Evolutionary conservation across 2,888 invertebrate genomes (phyloP).

Genomic region (Megamerina dolium): DNA sequence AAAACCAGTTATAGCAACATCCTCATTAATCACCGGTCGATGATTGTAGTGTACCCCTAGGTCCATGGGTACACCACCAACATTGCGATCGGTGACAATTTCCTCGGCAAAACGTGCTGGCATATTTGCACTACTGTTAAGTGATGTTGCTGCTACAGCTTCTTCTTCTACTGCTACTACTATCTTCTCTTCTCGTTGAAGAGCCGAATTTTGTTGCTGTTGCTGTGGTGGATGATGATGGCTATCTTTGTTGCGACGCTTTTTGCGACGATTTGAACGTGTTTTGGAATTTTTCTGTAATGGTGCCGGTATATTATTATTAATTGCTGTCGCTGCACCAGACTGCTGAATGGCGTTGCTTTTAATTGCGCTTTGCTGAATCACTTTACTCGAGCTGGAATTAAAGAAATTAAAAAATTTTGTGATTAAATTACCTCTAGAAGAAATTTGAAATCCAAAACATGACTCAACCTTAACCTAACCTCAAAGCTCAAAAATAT

Average conservation of each 20-base stretch:
- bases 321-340: too few species aligned
- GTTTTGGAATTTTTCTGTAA: constrained; percentile 32
- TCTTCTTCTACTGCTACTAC: constrained; percentile 28
- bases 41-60: constrained; percentile 35
- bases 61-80: constrained; percentile 35
- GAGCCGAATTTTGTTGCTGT: constrained; percentile 26
- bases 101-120: constrained; percentile 62
- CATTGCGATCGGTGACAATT: constrained; percentile 42
- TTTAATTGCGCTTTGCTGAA: constrained; percentile 32
- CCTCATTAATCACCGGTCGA: constrained; percentile 51
- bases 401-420: too few species aligned
- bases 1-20: constrained; percentile 76
- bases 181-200: constrained; percentile 20
- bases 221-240: constrained; percentile 27
- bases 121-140: constrained; percentile 53
- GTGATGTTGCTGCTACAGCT: constrained; percentile 21
- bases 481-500: too few species aligned
- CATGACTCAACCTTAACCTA: too few species aligned
- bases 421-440: too few species aligned
- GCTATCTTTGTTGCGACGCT: constrained; percentile 38
- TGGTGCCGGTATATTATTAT: constrained; percentile 26
- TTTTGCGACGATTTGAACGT: constrained; percentile 39
- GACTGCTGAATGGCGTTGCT: constrained; percentile 29
- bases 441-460: too few species aligned
- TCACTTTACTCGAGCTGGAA: constrained; percentile 25